These are phyloP conservation scores for Drosophila affinis DNA, from an alignment of 2,888 invertebrate genomes.

Conservation along the genomic window DNA sequence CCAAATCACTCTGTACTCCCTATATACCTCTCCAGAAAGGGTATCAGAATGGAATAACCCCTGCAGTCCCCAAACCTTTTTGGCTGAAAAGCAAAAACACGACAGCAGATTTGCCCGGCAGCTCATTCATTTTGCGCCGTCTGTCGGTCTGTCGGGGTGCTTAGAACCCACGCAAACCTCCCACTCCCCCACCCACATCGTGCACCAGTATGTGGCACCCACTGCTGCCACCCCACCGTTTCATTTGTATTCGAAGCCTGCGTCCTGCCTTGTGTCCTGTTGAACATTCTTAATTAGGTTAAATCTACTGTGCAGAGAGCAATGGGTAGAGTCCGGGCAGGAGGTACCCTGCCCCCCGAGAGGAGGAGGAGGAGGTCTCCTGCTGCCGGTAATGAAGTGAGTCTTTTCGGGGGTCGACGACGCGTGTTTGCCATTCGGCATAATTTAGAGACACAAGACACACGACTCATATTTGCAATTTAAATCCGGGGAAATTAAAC, in stretches of 20 bases:
- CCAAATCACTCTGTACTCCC: too few species aligned
- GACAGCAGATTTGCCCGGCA: slow-evolving; percentile 76
- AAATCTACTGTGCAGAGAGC: slow-evolving; percentile 78
- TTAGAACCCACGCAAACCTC: slow-evolving; percentile 34
- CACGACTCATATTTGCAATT: slow-evolving; percentile 80
- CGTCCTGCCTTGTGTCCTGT: slow-evolving; percentile 73
- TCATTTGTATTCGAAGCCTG: slow-evolving; percentile 81
- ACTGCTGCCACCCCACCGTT: slow-evolving; percentile 40
- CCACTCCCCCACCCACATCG: not conserved
- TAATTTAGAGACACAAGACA: slow-evolving; percentile 70
- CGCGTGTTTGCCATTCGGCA: slow-evolving; percentile 56
- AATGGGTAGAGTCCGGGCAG: slow-evolving; percentile 28
- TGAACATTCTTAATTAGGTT: slow-evolving; percentile 83
- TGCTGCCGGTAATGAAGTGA: slow-evolving; percentile 31
- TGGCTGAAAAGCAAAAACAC: slow-evolving; percentile 62
- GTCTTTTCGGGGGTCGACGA: slow-evolving; percentile 21
- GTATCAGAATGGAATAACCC: slow-evolving; percentile 35
- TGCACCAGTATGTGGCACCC: not conserved
- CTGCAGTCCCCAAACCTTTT: slow-evolving; percentile 68
- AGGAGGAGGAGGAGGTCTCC: too few species aligned
- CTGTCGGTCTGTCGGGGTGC: slow-evolving; percentile 65
- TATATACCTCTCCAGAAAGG: slow-evolving; percentile 5
- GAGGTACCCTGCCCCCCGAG: not conserved
- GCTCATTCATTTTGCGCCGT: slow-evolving; percentile 73
- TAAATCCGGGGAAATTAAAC: slow-evolving; percentile 81